Conservation (phyloP, 2,113 vertebrate genomes). For the Bos javanicus region DNA sequence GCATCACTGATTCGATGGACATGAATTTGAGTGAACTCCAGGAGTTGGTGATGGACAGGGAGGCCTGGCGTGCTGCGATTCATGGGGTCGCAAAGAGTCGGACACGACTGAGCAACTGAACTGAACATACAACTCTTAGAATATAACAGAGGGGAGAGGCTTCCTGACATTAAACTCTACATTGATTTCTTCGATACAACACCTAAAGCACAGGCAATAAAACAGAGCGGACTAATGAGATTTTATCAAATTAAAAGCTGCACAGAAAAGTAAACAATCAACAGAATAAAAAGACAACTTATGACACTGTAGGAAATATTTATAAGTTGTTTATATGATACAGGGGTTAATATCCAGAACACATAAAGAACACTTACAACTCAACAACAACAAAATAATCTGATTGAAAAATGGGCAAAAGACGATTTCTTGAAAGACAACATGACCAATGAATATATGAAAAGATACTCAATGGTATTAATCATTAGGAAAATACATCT, state of each 20-base stretch:
- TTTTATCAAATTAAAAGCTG: background rate
- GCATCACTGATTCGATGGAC: fast-evolving
- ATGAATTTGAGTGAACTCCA: fast-evolving
- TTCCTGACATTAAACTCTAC: background rate
- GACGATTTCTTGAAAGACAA: background rate
- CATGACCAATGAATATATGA: background rate
- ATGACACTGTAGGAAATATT: background rate
- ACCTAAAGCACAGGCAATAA: background rate
- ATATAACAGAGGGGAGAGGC: background rate
- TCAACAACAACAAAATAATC: background rate
- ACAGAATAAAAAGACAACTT: background rate
- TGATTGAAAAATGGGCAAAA: background rate
- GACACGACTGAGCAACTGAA: background rate
- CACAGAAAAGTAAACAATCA: background rate
- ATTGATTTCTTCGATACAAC: background rate
- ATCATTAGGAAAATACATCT: background rate
- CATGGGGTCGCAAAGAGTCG: no score
- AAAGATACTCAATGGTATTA: background rate
- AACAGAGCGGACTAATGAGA: background rate
- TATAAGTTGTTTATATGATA: background rate
- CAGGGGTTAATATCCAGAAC: background rate
- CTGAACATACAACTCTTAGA: background rate
- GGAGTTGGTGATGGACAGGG: no score
- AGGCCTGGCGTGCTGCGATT: fast-evolving
- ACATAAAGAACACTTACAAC: background rate